Conservation (phyloP, 2,888 invertebrate species). For the Merodon equestris region DNA sequence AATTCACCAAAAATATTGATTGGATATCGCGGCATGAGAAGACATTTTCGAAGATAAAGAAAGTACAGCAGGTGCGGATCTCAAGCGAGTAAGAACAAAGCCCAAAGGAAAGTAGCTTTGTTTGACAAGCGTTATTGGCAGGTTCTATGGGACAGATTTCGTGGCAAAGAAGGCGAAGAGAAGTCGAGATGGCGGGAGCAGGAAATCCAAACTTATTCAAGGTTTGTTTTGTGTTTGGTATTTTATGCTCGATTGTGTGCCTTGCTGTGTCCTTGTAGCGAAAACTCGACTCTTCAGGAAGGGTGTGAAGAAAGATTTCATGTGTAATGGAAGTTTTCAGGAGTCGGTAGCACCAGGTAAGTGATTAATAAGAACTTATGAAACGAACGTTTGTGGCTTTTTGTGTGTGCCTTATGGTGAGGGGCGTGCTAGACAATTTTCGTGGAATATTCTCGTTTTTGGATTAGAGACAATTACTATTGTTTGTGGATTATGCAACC, state of each 20-base stretch:
- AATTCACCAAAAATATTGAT: constrained; percentile 64
- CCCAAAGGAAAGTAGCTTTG: constrained; percentile 3
- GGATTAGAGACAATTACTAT: too few species aligned
- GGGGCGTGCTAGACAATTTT: too few species aligned
- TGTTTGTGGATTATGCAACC: too few species aligned
- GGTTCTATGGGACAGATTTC: constrained; percentile 31
- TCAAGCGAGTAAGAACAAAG: constrained; percentile 60
- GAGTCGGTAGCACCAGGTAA: constrained; percentile 76
- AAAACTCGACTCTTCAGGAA: constrained; percentile 71
- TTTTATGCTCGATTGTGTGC: too few species aligned
- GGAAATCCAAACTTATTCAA: too few species aligned
- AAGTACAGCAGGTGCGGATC: constrained; percentile 69
- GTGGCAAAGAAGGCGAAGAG: constrained; percentile 36
- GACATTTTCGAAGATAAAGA: constrained; percentile 69
- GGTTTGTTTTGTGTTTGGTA: too few species aligned
- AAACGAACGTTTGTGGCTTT: too few species aligned
- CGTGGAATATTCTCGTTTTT: too few species aligned
- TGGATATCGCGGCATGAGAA: constrained; percentile 62
- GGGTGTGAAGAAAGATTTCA: constrained; percentile 69
- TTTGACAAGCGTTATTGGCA: constrained; percentile 11
- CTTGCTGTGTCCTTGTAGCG: constrained; percentile 71
- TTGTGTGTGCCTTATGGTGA: too few species aligned
- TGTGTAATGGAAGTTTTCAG: constrained; percentile 73
- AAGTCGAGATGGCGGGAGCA: not conserved
- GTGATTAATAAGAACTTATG: too few species aligned